Evolutionary conservation across 2,888 invertebrate species (phyloP).

Genomic region (Lottia scabra): DNA sequence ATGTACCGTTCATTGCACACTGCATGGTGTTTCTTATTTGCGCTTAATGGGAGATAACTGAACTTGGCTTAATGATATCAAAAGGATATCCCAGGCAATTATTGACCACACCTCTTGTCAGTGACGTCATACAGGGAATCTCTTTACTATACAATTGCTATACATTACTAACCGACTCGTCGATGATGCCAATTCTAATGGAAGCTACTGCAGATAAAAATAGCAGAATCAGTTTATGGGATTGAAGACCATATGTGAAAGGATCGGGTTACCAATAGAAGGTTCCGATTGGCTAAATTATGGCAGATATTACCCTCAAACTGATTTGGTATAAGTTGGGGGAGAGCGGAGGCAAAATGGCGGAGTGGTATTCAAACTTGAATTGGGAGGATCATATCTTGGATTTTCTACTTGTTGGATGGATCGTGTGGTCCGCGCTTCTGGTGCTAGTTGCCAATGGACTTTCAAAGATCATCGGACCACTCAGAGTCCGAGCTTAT

Average conservation of each 20-base stretch:
- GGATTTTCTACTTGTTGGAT: slow-evolving; percentile 64
- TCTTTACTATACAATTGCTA: neutral
- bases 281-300: slow-evolving; percentile 55
- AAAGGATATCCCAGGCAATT: neutral
- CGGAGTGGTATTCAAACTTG: slow-evolving; percentile 60
- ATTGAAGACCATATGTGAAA: slow-evolving; percentile 47
- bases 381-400: slow-evolving; percentile 64
- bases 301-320: slow-evolving; percentile 67
- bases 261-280: slow-evolving; percentile 50
- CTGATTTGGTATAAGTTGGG: slow-evolving; percentile 67
- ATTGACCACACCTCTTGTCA: neutral
- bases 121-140: neutral
- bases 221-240: slow-evolving; percentile 47
- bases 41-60: too few species aligned
- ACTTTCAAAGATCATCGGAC: slow-evolving; percentile 60
- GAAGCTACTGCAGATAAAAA: neutral
- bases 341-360: slow-evolving; percentile 65
- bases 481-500: slow-evolving; percentile 50
- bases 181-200: slow-evolving; percentile 2
- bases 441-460: slow-evolving; percentile 59
- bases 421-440: slow-evolving; percentile 60
- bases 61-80: too few species aligned
- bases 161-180: neutral
- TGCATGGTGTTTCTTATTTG: too few species aligned
- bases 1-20: too few species aligned